A percentile compares a stretch with the other conserved stretches of the same genome.
Evolutionary conservation across 1,140 invertebrate species (phyloP).

Genomic region (Sitophilus oryzae): DNA sequence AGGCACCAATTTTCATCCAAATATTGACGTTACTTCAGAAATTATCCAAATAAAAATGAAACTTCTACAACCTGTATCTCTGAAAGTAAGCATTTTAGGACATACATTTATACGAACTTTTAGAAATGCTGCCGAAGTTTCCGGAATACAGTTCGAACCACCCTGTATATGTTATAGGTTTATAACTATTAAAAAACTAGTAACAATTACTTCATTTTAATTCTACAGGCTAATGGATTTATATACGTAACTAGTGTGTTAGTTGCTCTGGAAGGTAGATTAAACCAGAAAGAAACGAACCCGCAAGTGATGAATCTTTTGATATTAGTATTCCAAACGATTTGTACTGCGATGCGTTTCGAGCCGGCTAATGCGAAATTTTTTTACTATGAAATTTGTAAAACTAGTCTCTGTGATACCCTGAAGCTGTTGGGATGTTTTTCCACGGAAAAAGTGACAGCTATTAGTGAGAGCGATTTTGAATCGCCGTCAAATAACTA

Average conservation of each 20-base stretch:
- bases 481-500: conserved; percentile 46
- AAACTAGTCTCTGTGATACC: conserved; percentile 87
- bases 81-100: no score
- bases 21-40: no score
- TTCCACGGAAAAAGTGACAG: conserved; percentile 49
- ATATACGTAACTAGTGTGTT: conserved; percentile 95
- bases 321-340: conserved; percentile 88
- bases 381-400: conserved; percentile 93
- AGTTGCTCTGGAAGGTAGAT: conserved; percentile 83
- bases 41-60: no score
- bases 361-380: conserved; percentile 99
- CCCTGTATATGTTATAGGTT: no score
- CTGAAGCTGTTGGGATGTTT: conserved; percentile 89
- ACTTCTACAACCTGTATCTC: no score
- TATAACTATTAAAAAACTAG: no score
- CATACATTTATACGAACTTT: no score
- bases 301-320: conserved; percentile 59
- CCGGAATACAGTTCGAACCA: no score
- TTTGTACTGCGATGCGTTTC: conserved; percentile 96
- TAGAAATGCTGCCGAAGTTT: no score
- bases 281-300: conserved; percentile 48
- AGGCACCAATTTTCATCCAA: no score
- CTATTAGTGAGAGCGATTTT: conserved; percentile 44
- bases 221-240: conserved; percentile 74
- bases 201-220: conserved; percentile 2